phyloP scores from a whole-genome alignment of 2,888 invertebrate species.

The Morinoia aosen region DNA sequence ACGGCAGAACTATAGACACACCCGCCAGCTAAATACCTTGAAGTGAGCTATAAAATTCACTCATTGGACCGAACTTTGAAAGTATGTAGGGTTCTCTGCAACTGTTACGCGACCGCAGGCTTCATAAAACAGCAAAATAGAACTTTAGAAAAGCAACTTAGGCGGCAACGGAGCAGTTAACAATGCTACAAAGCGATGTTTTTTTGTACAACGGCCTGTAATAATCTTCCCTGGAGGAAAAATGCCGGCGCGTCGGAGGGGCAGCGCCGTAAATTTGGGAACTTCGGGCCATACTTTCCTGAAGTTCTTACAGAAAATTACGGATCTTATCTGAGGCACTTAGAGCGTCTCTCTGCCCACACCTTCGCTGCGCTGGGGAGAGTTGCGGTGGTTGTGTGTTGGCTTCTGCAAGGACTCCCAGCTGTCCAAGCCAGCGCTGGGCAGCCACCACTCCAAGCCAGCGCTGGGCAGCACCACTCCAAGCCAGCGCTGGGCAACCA shows the following conservation, averaged over 20 bases:
- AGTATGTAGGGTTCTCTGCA: not conserved
- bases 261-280: not conserved
- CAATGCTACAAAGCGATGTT: not conserved
- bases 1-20: too few species aligned
- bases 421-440: too few species aligned
- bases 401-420: too few species aligned
- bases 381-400: too few species aligned
- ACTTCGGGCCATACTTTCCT: not conserved
- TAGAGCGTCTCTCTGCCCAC: not conserved
- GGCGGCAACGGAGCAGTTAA: not conserved
- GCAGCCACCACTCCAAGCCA: too few species aligned
- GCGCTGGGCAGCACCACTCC: too few species aligned
- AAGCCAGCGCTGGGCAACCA: too few species aligned
- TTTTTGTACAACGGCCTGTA: not conserved
- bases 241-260: not conserved
- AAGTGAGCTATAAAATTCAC: not conserved
- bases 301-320: conserved; percentile 3
- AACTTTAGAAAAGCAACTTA: not conserved
- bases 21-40: too few species aligned
- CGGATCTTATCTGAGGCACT: conserved; percentile 6
- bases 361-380: too few species aligned
- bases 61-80: not conserved
- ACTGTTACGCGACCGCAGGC: not conserved
- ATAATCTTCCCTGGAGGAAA: not conserved
- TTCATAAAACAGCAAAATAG: not conserved